Conservation (phyloP, 2,888 invertebrate species). For the Cyrtodaria siliqua region DNA sequence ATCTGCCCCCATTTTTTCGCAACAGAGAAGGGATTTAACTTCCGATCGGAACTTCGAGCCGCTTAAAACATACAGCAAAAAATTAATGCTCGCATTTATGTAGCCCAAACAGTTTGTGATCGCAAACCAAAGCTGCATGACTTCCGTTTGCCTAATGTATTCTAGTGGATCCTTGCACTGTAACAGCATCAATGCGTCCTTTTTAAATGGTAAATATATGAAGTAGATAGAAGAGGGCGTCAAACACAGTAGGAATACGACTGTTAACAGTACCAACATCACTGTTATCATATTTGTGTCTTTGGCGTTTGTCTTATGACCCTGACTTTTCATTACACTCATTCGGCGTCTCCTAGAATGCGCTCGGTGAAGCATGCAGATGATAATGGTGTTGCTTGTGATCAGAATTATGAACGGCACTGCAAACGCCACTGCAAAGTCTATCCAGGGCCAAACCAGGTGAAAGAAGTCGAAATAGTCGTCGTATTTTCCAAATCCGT, state of each 20-base stretch:
- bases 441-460: constrained; percentile 51
- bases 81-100: constrained; percentile 72
- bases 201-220: constrained; percentile 33
- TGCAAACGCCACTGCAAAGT: constrained; percentile 45
- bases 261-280: constrained; percentile 39
- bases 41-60: constrained; percentile 73
- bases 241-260: constrained; percentile 46
- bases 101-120: constrained; percentile 68
- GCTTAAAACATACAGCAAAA: constrained; percentile 72
- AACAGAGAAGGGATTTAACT: constrained; percentile 56
- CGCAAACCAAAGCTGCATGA: constrained; percentile 53
- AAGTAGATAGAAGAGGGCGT: constrained; percentile 48
- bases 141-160: constrained; percentile 26
- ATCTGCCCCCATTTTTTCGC: constrained; percentile 20
- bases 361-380: constrained; percentile 19
- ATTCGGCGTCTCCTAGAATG: constrained; percentile 16
- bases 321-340: constrained; percentile 14
- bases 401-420: constrained; percentile 43
- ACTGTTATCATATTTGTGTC: constrained; percentile 24
- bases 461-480: constrained; percentile 36
- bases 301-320: constrained; percentile 5
- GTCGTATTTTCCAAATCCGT: constrained; percentile 28
- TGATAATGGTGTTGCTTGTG: constrained; percentile 45
- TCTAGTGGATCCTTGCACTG: constrained; percentile 28
- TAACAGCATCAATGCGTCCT: constrained; percentile 12